Percentiles rank a stretch among this genome's conserved stretches.
phyloP scores from a whole-genome alignment of 2,113 vertebrate species.

The Platichthys flesus region DNA sequence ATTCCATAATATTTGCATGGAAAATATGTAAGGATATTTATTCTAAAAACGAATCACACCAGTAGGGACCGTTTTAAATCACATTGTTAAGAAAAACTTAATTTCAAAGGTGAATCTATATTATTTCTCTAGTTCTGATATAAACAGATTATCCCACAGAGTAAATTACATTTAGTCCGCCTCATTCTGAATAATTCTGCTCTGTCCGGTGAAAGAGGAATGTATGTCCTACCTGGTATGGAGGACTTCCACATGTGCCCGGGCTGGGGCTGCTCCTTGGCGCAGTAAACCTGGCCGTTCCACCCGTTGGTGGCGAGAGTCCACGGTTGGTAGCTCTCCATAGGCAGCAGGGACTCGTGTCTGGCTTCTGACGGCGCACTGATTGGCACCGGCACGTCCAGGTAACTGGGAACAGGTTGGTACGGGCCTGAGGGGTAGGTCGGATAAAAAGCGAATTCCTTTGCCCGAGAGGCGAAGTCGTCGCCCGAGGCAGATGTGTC shows the following conservation, averaged over 20 bases:
- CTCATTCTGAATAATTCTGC: background rate
- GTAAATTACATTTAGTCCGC: background rate
- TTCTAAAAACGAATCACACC: too few species aligned
- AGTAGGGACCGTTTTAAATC: too few species aligned
- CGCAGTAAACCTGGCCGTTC: constrained; percentile 97
- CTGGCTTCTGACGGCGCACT: constrained; percentile 90
- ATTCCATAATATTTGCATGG: background rate
- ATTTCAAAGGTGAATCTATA: background rate
- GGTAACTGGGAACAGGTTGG: constrained; percentile 94
- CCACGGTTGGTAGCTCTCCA: constrained; percentile 98
- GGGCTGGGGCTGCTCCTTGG: constrained; percentile 95
- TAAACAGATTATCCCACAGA: background rate
- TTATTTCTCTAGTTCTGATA: background rate
- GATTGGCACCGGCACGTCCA: constrained; percentile 95
- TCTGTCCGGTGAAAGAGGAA: background rate
- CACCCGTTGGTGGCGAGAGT: constrained; percentile 92
- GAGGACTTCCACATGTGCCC: constrained; percentile 97
- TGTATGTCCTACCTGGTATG: constrained; percentile 86
- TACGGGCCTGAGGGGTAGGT: constrained; percentile 94
- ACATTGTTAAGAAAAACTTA: background rate
- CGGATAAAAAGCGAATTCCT: constrained; percentile 98
- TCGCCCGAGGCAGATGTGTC: constrained; percentile 93
- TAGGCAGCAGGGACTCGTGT: constrained; percentile 92
- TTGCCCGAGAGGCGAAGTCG: constrained; percentile 94
- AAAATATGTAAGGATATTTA: background rate